Evolutionary conservation across 2,113 vertebrate species (phyloP).

Genomic region (Butastur rufipennis): DNA sequence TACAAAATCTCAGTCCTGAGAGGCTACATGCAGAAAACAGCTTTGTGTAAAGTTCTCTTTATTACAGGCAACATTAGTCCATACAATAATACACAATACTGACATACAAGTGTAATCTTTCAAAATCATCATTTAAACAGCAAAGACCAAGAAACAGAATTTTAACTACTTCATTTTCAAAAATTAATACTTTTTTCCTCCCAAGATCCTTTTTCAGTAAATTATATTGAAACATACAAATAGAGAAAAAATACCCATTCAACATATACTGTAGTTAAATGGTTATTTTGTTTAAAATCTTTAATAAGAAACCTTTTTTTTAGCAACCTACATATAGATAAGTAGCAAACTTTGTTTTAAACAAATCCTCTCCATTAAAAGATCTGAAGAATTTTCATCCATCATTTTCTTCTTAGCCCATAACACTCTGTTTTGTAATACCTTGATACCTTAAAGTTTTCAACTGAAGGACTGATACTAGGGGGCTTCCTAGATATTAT

Average conservation of each 20-base stretch:
- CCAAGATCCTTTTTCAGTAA: slow-evolving; percentile 72
- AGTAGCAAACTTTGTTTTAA: slow-evolving; percentile 81
- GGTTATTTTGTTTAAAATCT: slow-evolving; percentile 82
- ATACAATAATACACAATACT: slow-evolving; percentile 79
- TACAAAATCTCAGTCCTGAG: slow-evolving; percentile 34
- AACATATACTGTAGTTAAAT: slow-evolving; percentile 79
- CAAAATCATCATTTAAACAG: slow-evolving; percentile 78
- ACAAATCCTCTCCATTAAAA: slow-evolving; percentile 75
- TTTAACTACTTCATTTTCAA: slow-evolving; percentile 74
- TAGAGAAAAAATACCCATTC: slow-evolving; percentile 84
- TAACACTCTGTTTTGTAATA: slow-evolving; percentile 46
- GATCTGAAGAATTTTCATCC: slow-evolving; percentile 72
- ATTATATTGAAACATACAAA: slow-evolving; percentile 80
- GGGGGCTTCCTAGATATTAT: slow-evolving; percentile 47
- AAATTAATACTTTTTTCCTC: slow-evolving; percentile 74
- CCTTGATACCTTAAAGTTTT: slow-evolving; percentile 36
- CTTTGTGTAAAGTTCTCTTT: slow-evolving; percentile 77
- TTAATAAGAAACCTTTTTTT: slow-evolving; percentile 79
- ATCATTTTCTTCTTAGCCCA: slow-evolving; percentile 57
- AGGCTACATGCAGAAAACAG: slow-evolving; percentile 50
- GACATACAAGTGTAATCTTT: slow-evolving; percentile 78
- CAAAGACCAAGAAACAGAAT: slow-evolving; percentile 79
- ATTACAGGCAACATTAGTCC: slow-evolving; percentile 83
- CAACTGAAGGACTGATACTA: slow-evolving; percentile 63
- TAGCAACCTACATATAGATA: slow-evolving; percentile 83